Conservation (phyloP, 2,797 vertebrate species). For the Chromis chromis region DNA sequence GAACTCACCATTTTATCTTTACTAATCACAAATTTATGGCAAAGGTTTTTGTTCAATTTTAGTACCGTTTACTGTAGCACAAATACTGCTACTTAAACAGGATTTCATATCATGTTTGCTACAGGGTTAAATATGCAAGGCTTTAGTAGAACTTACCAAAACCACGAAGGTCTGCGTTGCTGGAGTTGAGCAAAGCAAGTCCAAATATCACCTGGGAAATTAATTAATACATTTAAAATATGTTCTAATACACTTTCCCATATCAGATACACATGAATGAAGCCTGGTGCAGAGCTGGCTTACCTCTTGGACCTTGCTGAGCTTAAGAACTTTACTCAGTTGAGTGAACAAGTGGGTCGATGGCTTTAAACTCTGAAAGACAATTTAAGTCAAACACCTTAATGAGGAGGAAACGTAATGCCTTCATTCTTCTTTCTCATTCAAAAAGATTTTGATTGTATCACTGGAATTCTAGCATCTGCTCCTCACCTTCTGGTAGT, state of each 20-base stretch:
- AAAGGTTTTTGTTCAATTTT: too few species aligned
- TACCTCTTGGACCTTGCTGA: slow-evolving; percentile 99
- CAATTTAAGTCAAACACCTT: slow-evolving; percentile 8
- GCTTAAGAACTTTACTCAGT: slow-evolving; percentile 99
- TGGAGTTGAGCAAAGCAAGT: slow-evolving; percentile 97
- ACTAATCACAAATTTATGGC: too few species aligned
- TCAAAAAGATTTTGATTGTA: neutral
- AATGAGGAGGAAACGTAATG: neutral
- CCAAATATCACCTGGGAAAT: slow-evolving; percentile 95
- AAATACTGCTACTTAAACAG: neutral
- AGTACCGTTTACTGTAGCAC: neutral
- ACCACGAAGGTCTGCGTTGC: slow-evolving; percentile 93
- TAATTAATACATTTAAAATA: neutral
- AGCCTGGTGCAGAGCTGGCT: slow-evolving; percentile 30
- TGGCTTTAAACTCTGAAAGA: slow-evolving; percentile 97
- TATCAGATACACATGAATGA: neutral
- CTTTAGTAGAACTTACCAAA: slow-evolving; percentile 89
- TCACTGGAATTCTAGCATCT: neutral
- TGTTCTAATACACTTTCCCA: too few species aligned
- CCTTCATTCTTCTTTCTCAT: neutral
- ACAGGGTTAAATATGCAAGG: neutral
- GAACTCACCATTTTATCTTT: too few species aligned
- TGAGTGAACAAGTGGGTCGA: slow-evolving; percentile 97
- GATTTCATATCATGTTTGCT: neutral
- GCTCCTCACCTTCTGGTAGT: slow-evolving; percentile 97